Evolutionary conservation across 1,140 invertebrate species (phyloP).

Genomic region (Cecropterus lyciades): DNA sequence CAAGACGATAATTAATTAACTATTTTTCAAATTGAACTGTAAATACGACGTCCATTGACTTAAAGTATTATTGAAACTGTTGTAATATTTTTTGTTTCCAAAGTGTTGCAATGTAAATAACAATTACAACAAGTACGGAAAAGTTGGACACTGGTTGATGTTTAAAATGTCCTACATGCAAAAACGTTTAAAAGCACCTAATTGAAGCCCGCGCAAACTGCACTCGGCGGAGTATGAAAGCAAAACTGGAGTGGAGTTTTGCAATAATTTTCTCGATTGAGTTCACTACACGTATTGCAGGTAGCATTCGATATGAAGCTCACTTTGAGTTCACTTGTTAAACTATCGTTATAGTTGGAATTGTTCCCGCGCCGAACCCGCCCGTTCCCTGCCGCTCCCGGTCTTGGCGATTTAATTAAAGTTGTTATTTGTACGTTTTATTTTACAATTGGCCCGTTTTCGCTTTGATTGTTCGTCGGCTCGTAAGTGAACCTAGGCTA

Average conservation of each 20-base stretch:
- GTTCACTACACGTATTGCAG: constrained; percentile 59
- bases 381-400: constrained; percentile 44
- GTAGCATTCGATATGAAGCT: constrained; percentile 69
- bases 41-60: no score
- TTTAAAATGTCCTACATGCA: constrained; percentile 8
- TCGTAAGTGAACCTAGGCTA: constrained; percentile 51
- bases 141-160: background rate
- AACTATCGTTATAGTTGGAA: constrained; percentile 76
- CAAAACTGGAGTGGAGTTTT: constrained; percentile 49
- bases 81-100: no score
- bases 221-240: constrained; percentile 38
- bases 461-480: constrained; percentile 71
- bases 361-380: constrained; percentile 53
- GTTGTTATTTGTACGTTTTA: constrained; percentile 82
- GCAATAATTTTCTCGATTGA: constrained; percentile 69
- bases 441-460: constrained; percentile 70
- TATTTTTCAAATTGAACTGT: no score
- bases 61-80: no score
- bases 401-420: constrained; percentile 82
- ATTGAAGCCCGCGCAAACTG: constrained; percentile 1
- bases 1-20: no score
- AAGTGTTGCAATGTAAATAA: no score
- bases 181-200: constrained; percentile 14
- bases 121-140: background rate
- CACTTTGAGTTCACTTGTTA: constrained; percentile 77